Base-by-base conservation (phyloP, 2,888 invertebrate species). In the Meiosimyza platycephala region DNA sequence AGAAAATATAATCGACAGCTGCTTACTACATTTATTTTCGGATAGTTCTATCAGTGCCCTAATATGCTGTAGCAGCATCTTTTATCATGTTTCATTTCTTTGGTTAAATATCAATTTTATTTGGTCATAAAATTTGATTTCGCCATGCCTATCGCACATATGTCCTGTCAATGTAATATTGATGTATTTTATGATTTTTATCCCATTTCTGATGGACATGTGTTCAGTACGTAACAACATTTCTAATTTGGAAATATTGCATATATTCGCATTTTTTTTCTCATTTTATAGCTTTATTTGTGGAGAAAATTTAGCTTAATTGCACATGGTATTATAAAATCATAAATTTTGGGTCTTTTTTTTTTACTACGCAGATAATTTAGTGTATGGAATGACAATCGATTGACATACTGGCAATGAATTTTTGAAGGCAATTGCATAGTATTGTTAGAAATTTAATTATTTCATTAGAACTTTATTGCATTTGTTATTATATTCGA, bases 111-210 rank as follows among this genome's bases (percentile, higher is more conserved):
- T 68, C 66, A 59, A 72, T 75, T 73, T 75, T 73, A 72, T 75
- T 59, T 69, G 75, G 73, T 75, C 69, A 72, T 75, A 75, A 75
- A 75, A 75, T 73, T 65, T 63, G 59, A 73, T 67, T 71, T 71
- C 50, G 72, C 64, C 68, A 71, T 73, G 63, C 59, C 51, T 60
- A 7, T 60, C 18, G 60, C 1, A 13, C 18, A 33, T 9, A n/a
- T n/a, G 64, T 69, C n/a, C 50, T 52, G 66, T 28, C 22, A 69
- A 65, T 52, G 60, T 16, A 67, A 51, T 60, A 50, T 59, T 52
- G 50, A 54, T 22, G 33, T 54, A 63, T 71, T 75, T 75, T 75
- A 75, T 72, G 73, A 72, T 62, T 75, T 73, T 75, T 75, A 75
- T 69, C 73, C 69, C 65, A 73, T 75, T 69, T 75, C 73, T 72